phyloP scores from a whole-genome alignment of 2,113 vertebrate genomes.

The Prionailurus bengalensis region DNA sequence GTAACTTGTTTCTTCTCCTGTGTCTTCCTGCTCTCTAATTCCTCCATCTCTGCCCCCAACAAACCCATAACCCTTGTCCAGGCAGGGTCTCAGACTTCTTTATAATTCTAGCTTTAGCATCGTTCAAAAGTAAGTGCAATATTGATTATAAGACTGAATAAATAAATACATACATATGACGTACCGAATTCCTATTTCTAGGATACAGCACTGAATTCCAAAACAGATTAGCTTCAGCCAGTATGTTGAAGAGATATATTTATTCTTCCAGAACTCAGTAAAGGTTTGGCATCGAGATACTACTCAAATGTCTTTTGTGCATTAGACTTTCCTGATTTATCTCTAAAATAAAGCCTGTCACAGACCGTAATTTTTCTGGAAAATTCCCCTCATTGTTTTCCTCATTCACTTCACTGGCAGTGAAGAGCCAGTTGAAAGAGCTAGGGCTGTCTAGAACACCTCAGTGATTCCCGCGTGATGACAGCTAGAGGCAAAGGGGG shows the following conservation, averaged over 20 bases:
- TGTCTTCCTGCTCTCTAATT: neutral
- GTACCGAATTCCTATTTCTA: neutral
- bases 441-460: neutral
- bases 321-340: neutral
- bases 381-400: neutral
- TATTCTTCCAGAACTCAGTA: neutral
- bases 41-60: rapidly evolving
- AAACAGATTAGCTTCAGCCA: neutral
- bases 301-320: neutral
- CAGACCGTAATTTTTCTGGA: neutral
- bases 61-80: neutral
- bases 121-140: neutral
- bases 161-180: neutral
- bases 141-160: neutral
- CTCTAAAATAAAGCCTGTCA: neutral
- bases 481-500: neutral
- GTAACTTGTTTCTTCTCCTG: neutral
- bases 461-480: neutral
- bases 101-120: neutral
- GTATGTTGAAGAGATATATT: neutral
- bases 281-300: neutral
- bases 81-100: neutral
- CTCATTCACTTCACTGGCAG: neutral
- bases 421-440: neutral
- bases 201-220: neutral